A percentile compares a stretch with the other conserved stretches of the same genome.
These are phyloP conservation scores for Drosophila tanythrix DNA, from an alignment of 2,888 invertebrate species.

Conservation along the genomic window DNA sequence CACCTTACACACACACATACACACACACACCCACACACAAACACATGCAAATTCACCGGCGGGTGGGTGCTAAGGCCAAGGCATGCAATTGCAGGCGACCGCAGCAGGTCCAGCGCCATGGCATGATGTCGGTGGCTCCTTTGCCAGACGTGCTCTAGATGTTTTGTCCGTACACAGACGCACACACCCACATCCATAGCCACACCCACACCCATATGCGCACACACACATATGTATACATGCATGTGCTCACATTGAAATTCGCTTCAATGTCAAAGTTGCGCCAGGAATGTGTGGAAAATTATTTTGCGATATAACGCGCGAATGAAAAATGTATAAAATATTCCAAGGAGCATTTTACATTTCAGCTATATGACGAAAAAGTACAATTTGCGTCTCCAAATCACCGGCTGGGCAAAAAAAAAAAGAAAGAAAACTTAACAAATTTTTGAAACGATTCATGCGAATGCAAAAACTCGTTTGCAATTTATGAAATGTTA, in stretches of 20 bases:
- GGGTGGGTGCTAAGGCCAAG: constrained; percentile 45
- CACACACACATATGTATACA: background rate
- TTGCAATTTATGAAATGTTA: constrained; percentile 33
- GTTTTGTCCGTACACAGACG: constrained; percentile 35
- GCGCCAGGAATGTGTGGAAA: constrained; percentile 67
- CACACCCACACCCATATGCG: constrained; percentile 10
- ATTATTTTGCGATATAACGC: constrained; percentile 70
- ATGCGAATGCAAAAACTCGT: constrained; percentile 27
- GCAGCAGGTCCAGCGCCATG: constrained; percentile 45
- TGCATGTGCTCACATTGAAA: constrained; percentile 31
- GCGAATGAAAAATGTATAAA: constrained; percentile 76
- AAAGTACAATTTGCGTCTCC: constrained; percentile 14
- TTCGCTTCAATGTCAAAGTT: constrained; percentile 68
- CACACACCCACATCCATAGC: constrained; percentile 3
- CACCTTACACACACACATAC: constrained; percentile 13
- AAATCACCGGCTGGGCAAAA: constrained; percentile 8
- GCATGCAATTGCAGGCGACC: constrained; percentile 71
- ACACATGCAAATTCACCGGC: constrained; percentile 67
- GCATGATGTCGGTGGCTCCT: constrained; percentile 54
- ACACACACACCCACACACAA: constrained; percentile 29
- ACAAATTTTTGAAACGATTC: constrained; percentile 52
- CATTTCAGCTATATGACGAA: constrained; percentile 26
- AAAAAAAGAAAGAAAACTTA: background rate
- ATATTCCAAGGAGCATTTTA: constrained; percentile 70
- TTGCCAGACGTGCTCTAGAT: constrained; percentile 61